These are phyloP conservation scores for Albula goreensis DNA, from an alignment of 2,113 vertebrate genomes.

Conservation along the genomic window DNA sequence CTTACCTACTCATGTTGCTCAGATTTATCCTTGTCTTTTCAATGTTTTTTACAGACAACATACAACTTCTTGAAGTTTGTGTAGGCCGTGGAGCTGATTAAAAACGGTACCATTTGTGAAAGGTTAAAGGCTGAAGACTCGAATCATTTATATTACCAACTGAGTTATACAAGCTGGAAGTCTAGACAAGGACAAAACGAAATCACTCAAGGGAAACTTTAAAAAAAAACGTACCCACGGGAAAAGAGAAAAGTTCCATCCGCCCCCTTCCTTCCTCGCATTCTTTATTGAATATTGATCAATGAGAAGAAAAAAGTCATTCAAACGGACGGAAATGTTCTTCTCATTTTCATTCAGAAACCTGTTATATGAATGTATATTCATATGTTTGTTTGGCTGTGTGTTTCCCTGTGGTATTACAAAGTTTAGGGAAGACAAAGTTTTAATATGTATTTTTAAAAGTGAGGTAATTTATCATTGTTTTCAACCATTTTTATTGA, in stretches of 20 bases:
- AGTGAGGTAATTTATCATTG: neutral
- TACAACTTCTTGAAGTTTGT: conserved; percentile 38
- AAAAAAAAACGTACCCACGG: conserved; percentile 33
- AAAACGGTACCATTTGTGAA: conserved; percentile 14
- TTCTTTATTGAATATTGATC: conserved; percentile 39
- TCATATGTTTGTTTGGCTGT: neutral
- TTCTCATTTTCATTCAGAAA: neutral
- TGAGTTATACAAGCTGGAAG: conserved; percentile 37
- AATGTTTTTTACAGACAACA: neutral
- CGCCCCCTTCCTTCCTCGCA: conserved; percentile 53
- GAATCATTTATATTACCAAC: conserved; percentile 30
- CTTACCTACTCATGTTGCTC: conserved; percentile 1
- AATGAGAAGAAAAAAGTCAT: conserved; percentile 8
- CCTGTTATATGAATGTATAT: neutral
- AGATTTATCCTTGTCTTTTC: neutral
- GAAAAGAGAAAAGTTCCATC: conserved; percentile 67
- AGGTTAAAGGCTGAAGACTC: conserved; percentile 24
- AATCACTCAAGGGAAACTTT: conserved; percentile 78
- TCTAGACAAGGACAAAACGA: conserved; percentile 71
- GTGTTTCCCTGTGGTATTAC: neutral
- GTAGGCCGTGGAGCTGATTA: neutral
- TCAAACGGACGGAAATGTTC: neutral
- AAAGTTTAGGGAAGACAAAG: neutral
- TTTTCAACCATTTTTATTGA: neutral
- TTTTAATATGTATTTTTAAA: neutral